Conservation (phyloP, 2,113 vertebrate genomes). For the Pelmatolapia mariae region DNA sequence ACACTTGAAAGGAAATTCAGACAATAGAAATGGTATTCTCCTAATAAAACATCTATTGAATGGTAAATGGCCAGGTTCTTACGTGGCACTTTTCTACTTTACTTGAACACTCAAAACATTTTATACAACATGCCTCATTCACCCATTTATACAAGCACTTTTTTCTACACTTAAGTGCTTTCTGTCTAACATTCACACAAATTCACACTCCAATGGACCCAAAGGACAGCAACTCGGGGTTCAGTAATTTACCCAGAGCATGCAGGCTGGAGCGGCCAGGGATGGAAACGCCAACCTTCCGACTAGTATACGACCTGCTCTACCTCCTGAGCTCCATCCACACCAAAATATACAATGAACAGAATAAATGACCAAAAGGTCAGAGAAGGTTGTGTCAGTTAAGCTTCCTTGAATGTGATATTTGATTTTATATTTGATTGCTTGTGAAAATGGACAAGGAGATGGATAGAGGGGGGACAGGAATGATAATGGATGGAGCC, state of each 20-base stretch:
- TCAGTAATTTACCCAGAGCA: background rate
- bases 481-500: background rate
- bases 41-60: conserved; percentile 11
- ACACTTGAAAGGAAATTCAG: background rate
- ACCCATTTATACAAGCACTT: background rate
- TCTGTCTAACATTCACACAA: background rate
- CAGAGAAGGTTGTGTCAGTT: conserved; percentile 16
- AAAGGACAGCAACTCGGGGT: background rate
- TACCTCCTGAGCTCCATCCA: background rate
- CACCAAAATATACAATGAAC: background rate
- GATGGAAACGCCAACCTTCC: background rate
- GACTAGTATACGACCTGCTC: background rate
- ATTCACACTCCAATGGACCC: background rate
- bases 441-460: background rate
- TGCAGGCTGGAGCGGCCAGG: background rate
- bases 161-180: background rate
- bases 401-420: background rate
- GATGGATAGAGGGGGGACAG: background rate
- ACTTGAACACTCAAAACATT: background rate
- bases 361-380: conserved; percentile 32
- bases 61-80: background rate
- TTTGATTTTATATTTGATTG: conserved; percentile 5
- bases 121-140: background rate
- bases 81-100: background rate
- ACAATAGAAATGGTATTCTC: background rate